Evolutionary conservation across 1,140 invertebrate species (phyloP).

Genomic region (Eueides isabella): DNA sequence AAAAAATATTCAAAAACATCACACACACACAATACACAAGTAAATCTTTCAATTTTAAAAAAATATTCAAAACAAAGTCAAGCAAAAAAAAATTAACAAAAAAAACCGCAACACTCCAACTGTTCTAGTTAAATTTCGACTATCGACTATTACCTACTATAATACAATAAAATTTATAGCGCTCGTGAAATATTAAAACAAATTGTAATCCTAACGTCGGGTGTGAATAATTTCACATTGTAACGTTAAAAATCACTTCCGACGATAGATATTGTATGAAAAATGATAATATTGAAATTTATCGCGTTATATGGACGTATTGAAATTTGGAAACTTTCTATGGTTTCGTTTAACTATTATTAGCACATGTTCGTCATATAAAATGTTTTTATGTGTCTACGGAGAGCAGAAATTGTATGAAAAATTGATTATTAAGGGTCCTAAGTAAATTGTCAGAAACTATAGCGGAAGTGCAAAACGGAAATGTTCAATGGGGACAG

Average conservation of each 20-base stretch:
- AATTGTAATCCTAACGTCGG: slow-evolving; percentile 24
- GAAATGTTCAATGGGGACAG: no score
- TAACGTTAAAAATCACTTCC: slow-evolving; percentile 30
- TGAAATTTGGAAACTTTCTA: slow-evolving; percentile 54
- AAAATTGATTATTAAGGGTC: no score
- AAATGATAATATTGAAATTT: slow-evolving; percentile 33
- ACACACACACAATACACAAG: no score
- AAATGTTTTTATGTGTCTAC: not conserved
- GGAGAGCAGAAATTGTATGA: not conserved
- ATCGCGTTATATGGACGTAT: slow-evolving; percentile 44
- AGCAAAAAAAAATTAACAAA: not conserved
- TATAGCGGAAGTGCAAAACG: no score
- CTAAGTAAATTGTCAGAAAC: no score
- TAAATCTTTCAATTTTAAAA: no score
- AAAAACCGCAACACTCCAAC: not conserved
- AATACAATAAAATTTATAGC: slow-evolving; percentile 1
- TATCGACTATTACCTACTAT: not conserved
- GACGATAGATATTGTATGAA: slow-evolving; percentile 34
- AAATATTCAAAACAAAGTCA: not conserved
- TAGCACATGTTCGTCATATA: not conserved
- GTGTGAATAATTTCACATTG: slow-evolving; percentile 37
- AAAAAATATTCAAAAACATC: no score
- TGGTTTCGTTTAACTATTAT: slow-evolving; percentile 40
- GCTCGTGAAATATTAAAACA: slow-evolving; percentile 21
- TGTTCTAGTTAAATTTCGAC: slow-evolving; percentile 5